Base-by-base conservation (phyloP, 2,888 invertebrate genomes). In the Himalopsyche tibetana region DNA sequence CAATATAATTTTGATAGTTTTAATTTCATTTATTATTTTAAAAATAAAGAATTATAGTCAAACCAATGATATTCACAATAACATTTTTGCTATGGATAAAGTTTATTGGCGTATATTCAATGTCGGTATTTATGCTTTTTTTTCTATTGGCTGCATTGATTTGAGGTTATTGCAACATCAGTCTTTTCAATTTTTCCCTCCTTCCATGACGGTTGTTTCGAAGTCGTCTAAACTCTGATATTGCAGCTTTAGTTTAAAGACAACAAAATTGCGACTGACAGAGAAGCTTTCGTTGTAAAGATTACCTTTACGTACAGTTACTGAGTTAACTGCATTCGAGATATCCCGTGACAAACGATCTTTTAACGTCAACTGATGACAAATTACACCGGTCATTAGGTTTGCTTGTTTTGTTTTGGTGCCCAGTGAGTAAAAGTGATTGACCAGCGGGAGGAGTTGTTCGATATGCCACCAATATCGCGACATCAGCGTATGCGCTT, bases 401-500 rank as follows among this genome's bases (percentile, higher is more conserved):
- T 63, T 63, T 63, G 19, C 63, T 63, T 63, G 63, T 63, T 63
- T 63, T 63, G 63, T 63, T 19, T 63, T 63, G 63, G 63, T 63
- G 63, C 28, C 63, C 19, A 63, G 63, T 63, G 63, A 63, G 6
- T 19, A 19, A 15, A 19, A 63, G 63, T 28, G 19, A 63, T 19
- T 63, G 63, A 63, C 8, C 63, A 5, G n/a, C 19, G 8, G 2
- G n/a, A 63, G 8, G 19, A 28, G 11, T 19, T 15, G 19, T 63
- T 19, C 80, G 36, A 36, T 51, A 38, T 55, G 38, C 82, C 87
- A 36, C 11, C 19, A 63, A 28, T 28, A 63, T 19, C 63, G 63
- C 85, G 83, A 81, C 42, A 56, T 45, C 82, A 85, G n/a, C 85
- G 86, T 11, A 93, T 93, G 93, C 93, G 92, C 91, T 90, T 92